Evolutionary conservation across 1,140 invertebrate genomes (phyloP).

Genomic region (Hycleus phaleratus): DNA sequence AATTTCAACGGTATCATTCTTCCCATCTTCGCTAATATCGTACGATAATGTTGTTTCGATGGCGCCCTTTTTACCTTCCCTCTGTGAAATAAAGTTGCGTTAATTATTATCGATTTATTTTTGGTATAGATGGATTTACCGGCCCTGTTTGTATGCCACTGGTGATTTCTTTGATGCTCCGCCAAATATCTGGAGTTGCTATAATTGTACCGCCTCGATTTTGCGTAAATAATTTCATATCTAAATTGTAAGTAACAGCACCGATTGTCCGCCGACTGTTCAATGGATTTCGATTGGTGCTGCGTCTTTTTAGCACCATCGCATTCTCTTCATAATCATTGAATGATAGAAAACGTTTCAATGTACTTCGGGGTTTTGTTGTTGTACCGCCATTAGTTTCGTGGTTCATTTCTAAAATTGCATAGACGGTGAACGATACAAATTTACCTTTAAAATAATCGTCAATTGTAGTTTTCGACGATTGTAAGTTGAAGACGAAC

Average conservation of each 20-base stretch:
- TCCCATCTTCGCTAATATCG: constrained; percentile 50
- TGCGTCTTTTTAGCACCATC: constrained; percentile 28
- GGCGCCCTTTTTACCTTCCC: constrained; percentile 59
- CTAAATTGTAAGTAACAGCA: constrained; percentile 63
- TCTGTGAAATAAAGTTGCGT: constrained; percentile 40
- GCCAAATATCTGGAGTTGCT: constrained; percentile 68
- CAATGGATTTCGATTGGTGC: constrained; percentile 45
- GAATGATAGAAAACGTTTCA: constrained; percentile 29
- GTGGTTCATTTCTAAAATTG: constrained; percentile 54
- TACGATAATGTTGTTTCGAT: constrained; percentile 56
- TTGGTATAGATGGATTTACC: constrained; percentile 32
- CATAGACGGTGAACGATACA: constrained; percentile 65
- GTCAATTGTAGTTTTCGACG: constrained; percentile 43
- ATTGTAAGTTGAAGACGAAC: constrained; percentile 56
- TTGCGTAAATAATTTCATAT: constrained; percentile 57
- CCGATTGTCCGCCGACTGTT: constrained; percentile 59
- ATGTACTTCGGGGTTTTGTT: constrained; percentile 34
- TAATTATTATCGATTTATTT: not conserved
- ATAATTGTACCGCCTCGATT: constrained; percentile 54
- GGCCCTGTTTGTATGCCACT: constrained; percentile 51
- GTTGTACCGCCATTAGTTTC: constrained; percentile 21
- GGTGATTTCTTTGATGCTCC: constrained; percentile 60
- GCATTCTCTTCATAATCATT: constrained; percentile 19
- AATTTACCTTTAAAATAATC: constrained; percentile 59
- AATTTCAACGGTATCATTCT: constrained; percentile 54